Percentiles rank a stretch among this genome's conserved stretches.
Evolutionary conservation across 2,888 invertebrate genomes (phyloP).

Genomic region (Orthosia gracilis): DNA sequence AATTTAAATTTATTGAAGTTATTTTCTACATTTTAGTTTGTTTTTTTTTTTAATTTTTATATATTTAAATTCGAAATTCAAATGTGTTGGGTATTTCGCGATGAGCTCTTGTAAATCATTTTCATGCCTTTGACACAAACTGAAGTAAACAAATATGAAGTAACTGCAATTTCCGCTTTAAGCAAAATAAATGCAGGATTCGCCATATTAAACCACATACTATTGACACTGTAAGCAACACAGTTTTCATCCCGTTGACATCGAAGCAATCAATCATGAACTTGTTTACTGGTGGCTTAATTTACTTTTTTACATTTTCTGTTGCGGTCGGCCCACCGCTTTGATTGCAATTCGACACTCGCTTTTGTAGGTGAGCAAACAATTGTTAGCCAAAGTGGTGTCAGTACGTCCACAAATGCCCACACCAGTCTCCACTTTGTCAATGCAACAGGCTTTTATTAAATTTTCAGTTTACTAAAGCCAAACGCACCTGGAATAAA

Average conservation of each 20-base stretch:
- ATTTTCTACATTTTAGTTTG: no score
- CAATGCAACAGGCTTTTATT: neutral
- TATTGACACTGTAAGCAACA: no score
- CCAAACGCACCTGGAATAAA: neutral
- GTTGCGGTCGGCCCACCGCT: neutral
- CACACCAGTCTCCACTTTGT: neutral
- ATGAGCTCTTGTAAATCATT: no score
- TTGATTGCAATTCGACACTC: constrained; percentile 6
- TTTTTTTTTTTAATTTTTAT: no score
- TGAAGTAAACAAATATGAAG: neutral
- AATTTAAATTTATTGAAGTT: no score
- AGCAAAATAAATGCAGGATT: no score
- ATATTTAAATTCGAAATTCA: no score
- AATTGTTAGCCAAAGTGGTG: neutral
- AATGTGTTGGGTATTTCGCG: no score
- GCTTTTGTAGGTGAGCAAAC: neutral
- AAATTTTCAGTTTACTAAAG: neutral
- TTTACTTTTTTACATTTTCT: constrained; percentile 1
- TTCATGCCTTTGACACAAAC: neutral
- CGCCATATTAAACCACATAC: neutral
- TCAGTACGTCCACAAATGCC: neutral
- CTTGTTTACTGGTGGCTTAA: neutral
- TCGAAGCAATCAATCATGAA: neutral
- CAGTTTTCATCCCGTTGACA: neutral
- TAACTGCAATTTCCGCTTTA: neutral